Evolutionary conservation across 2,797 vertebrate genomes (phyloP), one percentile per base, ranked within the genome.

Genomic region (Odontamblyopus lacepedii): DNA sequence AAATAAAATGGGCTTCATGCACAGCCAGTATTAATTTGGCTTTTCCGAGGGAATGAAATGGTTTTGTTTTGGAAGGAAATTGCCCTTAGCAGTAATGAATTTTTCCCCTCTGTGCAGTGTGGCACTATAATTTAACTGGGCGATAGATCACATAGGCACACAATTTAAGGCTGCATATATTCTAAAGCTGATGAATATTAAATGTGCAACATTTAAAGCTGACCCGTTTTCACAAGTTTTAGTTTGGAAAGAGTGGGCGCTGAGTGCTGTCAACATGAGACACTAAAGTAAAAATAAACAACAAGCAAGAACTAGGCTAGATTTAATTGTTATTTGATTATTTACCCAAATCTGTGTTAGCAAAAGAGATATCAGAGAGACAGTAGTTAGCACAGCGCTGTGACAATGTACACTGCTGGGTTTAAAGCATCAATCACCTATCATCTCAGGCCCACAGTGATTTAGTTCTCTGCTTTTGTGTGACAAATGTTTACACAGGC

Each of bases 1-100:
- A 93, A 94, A 94, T 94, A 93, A 94, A 94, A 93, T 84, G 84
- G 69, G 85, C 86, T 92, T 92, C 87, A 91, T 88, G 87, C 91
- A 90, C 91, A 94, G 93, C 91, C 91, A 87, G 88, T 91, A 92
- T 92, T 94, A 91, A 95, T 95, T 93, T 93, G 85, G 88, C 87
- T 93, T 94, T 92, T 89, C 90, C 80, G 78, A 84, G 76, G 87
- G 86, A 94, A 92, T 94, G 85, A 94, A 94, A 94, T 94, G 92
- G 93, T 94, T 94, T 94, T 94, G 91, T 95, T 94, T 94, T 92
- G 87, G 88, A 90, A 90, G 92, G 90, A 93, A 95, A 94, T 93
- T 92, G 93, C 92, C 91, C 89, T 85, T 76, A 92, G 94, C 93
- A 78, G 83, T 94, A 94, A 95, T 95, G 92, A 94, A 94, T 94